Conservation (phyloP, 2,888 invertebrate species). For the Cantharis rustica region DNA sequence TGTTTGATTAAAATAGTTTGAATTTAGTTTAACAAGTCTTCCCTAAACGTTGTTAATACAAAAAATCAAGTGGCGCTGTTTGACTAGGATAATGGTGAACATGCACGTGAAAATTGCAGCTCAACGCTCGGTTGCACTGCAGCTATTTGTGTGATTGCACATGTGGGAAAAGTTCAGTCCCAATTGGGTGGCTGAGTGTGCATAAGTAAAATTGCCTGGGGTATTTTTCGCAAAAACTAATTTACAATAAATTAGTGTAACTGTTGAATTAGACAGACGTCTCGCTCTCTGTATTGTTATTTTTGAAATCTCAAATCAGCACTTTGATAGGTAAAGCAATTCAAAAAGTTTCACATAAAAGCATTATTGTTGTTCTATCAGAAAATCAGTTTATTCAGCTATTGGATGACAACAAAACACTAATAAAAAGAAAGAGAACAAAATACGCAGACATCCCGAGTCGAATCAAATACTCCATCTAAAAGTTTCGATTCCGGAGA, state of each 20-base stretch:
- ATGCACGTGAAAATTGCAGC: neutral
- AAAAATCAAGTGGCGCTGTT: neutral
- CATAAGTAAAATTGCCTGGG: neutral
- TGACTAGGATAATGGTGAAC: neutral
- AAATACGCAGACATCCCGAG: constrained; percentile 22
- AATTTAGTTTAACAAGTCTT: neutral
- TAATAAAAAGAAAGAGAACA: constrained; percentile 32
- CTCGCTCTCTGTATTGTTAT: neutral
- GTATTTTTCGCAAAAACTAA: neutral
- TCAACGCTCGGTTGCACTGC: neutral
- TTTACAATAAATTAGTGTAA: neutral
- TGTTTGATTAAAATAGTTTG: neutral
- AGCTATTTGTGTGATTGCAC: neutral
- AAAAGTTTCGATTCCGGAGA: constrained; percentile 32
- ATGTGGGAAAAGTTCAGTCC: neutral
- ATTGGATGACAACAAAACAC: constrained; percentile 32
- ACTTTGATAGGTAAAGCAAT: neutral
- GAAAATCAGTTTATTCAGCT: constrained; percentile 35
- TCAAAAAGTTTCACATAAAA: neutral
- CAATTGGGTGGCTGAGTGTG: neutral
- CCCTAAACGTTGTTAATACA: neutral
- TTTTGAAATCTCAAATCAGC: neutral
- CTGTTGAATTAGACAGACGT: neutral
- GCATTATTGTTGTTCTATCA: constrained; percentile 14
- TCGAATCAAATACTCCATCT: constrained; percentile 21